Conservation (phyloP, 2,797 vertebrate species). For the Meriones psammophilus region DNA sequence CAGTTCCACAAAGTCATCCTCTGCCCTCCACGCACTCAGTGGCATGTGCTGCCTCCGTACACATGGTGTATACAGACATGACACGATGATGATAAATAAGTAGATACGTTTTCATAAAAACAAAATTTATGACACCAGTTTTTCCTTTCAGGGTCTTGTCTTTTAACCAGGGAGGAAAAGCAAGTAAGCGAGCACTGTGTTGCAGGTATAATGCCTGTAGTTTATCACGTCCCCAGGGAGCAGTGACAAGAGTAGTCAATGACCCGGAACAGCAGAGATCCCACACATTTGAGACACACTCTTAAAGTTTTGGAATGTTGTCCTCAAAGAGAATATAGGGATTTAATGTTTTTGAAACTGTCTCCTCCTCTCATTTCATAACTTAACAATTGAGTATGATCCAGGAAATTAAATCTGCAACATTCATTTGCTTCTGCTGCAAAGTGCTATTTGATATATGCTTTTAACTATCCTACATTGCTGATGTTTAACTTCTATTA, state of each 20-base stretch:
- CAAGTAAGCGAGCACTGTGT: not conserved
- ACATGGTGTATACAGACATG: not conserved
- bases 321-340: not conserved
- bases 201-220: not conserved
- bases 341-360: conserved; percentile 7
- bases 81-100: not conserved
- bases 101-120: not conserved
- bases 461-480: not conserved
- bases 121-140: not conserved
- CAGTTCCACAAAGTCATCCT: not conserved
- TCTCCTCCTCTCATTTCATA: conserved; percentile 32
- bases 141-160: not conserved
- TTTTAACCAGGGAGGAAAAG: conserved; percentile 20
- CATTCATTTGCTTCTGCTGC: not conserved
- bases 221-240: not conserved
- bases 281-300: not conserved
- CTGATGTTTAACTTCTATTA: conserved; percentile 17
- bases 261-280: not conserved
- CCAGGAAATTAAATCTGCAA: conserved; percentile 28
- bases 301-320: not conserved
- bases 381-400: not conserved
- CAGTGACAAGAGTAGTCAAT: not conserved
- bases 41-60: too few species aligned
- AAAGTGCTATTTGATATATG: not conserved
- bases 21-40: not conserved